A percentile compares a stretch with the other conserved stretches of the same genome.
Conservation (phyloP, 2,888 invertebrate genomes). For the Chrysolina haemoptera region DNA sequence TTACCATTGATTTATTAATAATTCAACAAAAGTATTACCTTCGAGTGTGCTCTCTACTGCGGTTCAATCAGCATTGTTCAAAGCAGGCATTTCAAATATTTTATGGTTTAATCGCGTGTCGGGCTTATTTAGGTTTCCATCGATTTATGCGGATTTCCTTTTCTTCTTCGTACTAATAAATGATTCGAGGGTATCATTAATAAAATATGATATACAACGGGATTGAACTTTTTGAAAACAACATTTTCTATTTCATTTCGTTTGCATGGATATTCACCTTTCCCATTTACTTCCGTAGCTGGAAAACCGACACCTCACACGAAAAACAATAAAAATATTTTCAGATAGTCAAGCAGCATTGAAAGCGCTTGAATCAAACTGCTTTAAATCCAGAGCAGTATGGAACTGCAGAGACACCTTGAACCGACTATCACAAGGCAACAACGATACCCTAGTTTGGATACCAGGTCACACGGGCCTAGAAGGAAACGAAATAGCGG, state of each 20-base stretch:
- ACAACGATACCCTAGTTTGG: too few relatives aligned
- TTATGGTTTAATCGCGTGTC: constrained; percentile 46
- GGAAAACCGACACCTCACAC: too few relatives aligned
- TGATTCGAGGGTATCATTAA: constrained; percentile 35
- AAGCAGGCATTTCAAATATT: constrained; percentile 25
- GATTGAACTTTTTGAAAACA: constrained; percentile 8
- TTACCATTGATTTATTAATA: too few relatives aligned
- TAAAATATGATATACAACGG: constrained; percentile 31
- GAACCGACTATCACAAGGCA: too few relatives aligned
- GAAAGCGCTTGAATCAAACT: too few relatives aligned
- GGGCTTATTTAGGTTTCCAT: constrained; percentile 36
- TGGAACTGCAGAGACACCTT: too few relatives aligned
- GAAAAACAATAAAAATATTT: too few relatives aligned
- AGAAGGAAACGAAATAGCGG: too few relatives aligned
- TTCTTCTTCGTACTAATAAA: constrained; percentile 36
- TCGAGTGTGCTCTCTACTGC: neutral
- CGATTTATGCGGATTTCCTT: constrained; percentile 44
- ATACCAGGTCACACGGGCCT: too few relatives aligned
- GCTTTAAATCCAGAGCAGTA: too few relatives aligned
- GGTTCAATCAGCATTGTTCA: neutral
- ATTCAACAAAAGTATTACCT: neutral
- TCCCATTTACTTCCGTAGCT: too few relatives aligned
- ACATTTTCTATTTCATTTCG: neutral
- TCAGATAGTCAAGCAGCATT: too few relatives aligned
- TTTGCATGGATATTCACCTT: neutral